phyloP scores from a whole-genome alignment of 2,888 invertebrate species.

The Drosophila formosana region DNA sequence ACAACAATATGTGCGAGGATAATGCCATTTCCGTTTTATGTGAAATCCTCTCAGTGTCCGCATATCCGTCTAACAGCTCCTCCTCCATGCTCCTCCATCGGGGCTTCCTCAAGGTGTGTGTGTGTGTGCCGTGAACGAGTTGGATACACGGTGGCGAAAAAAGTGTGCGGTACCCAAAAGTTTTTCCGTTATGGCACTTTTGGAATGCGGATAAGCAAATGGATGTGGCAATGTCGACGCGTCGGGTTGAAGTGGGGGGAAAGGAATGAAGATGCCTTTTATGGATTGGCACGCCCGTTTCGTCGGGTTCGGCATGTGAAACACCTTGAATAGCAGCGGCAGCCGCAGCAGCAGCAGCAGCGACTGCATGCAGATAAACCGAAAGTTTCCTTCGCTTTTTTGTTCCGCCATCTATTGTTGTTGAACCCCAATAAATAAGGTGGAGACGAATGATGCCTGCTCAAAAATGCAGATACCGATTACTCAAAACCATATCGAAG shows the following conservation, averaged over 20 bases:
- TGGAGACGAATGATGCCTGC: not conserved
- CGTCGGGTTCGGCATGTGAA: slow-evolving; percentile 18
- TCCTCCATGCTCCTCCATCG: not conserved
- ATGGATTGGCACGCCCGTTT: slow-evolving; percentile 62
- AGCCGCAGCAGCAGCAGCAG: slow-evolving; percentile 1
- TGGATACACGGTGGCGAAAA: slow-evolving; percentile 70
- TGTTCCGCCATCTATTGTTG: slow-evolving; percentile 11
- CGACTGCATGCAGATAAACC: slow-evolving; percentile 30
- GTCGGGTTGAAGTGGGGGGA: not conserved
- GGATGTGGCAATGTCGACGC: slow-evolving; percentile 25
- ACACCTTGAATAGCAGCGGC: slow-evolving; percentile 22
- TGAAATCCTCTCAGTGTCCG: slow-evolving; percentile 76
- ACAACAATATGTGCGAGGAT: slow-evolving; percentile 81
- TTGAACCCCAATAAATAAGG: slow-evolving; percentile 21
- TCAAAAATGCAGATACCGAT: slow-evolving; percentile 1
- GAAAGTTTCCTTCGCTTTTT: slow-evolving; percentile 7
- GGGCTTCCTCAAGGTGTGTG: slow-evolving; percentile 67
- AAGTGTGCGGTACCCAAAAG: slow-evolving; percentile 52
- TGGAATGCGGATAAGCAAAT: slow-evolving; percentile 59
- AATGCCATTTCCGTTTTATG: slow-evolving; percentile 82
- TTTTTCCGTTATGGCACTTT: slow-evolving; percentile 64
- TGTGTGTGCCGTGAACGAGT: slow-evolving; percentile 54
- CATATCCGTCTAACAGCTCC: slow-evolving; percentile 27
- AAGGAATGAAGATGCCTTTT: slow-evolving; percentile 47
- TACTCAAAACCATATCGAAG: not conserved